Percentiles rank a stretch among this genome's conserved stretches.
Conservation (phyloP, 2,888 invertebrate species). For the Campoletis raptor region DNA sequence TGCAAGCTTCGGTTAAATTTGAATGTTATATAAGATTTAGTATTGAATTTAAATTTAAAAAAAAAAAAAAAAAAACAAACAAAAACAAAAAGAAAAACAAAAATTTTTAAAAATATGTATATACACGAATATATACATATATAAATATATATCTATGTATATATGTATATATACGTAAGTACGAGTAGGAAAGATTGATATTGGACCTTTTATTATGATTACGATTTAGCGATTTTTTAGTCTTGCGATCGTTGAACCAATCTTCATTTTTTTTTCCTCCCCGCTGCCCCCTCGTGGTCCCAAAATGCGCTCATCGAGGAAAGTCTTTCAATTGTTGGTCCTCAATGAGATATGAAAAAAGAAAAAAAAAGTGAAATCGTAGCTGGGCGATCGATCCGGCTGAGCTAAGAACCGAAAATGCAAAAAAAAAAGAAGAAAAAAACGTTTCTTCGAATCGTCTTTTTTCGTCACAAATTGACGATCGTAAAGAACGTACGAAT, state of each 20-base stretch:
- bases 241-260: slow-evolving; percentile 59
- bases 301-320: slow-evolving; percentile 20
- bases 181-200: slow-evolving; percentile 58
- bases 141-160: slow-evolving; percentile 11
- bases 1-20: slow-evolving; percentile 82
- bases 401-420: background rate
- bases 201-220: slow-evolving; percentile 57
- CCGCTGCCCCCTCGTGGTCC: background rate
- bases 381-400: slow-evolving; percentile 28
- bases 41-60: slow-evolving; percentile 77
- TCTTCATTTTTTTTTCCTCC: slow-evolving; percentile 13
- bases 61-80: slow-evolving; percentile 27
- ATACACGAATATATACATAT: background rate
- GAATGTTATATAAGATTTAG: slow-evolving; percentile 78
- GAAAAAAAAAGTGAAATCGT: slow-evolving; percentile 1
- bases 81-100: background rate
- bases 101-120: background rate
- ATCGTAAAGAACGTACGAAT: slow-evolving; percentile 12
- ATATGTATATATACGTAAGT: slow-evolving; percentile 50
- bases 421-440: background rate
- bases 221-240: slow-evolving; percentile 52
- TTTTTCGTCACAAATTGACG: background rate
- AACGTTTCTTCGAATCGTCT: background rate
- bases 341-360: slow-evolving; percentile 29
- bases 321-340: slow-evolving; percentile 62